Percentiles rank a stretch among this genome's conserved stretches.
phyloP scores from a whole-genome alignment of 2,888 invertebrate species.

The Cosmia trapezina region DNA sequence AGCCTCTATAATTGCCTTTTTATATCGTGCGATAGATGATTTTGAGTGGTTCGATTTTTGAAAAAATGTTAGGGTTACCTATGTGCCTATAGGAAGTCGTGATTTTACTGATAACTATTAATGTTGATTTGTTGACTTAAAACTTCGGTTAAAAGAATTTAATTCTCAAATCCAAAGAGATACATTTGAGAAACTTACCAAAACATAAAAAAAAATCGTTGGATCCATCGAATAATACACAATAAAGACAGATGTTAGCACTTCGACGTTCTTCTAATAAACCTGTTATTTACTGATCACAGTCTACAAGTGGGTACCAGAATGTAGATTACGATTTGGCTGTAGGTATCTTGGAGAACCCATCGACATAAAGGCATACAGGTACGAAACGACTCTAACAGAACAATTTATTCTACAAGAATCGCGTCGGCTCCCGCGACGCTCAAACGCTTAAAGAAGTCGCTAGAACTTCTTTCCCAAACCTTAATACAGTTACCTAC shows the following conservation, averaged over 20 bases:
- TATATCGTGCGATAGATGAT: constrained; percentile 44
- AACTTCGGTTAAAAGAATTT: too few species aligned
- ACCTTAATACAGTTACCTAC: neutral
- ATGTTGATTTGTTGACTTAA: neutral
- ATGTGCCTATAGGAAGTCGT: too few species aligned
- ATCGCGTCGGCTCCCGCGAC: too few species aligned
- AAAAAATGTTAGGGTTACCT: neutral
- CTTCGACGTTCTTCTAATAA: neutral
- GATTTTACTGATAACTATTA: neutral
- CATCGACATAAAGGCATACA: neutral
- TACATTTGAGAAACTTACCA: too few species aligned
- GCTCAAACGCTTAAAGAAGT: neutral
- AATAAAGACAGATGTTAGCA: neutral
- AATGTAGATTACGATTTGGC: neutral
- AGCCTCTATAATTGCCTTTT: constrained; percentile 74
- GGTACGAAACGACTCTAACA: too few species aligned
- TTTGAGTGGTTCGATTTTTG: neutral
- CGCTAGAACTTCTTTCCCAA: neutral
- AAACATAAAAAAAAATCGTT: too few species aligned
- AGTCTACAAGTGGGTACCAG: neutral
- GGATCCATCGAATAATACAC: too few species aligned
- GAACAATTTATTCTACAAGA: too few species aligned
- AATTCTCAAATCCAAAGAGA: too few species aligned
- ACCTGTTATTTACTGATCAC: neutral
- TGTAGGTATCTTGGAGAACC: neutral